Evolutionary conservation across 35 echinoderm and acorn worm genomes (phyloP), one percentile per base, ranked within the genome.

Genomic region (Heliocidaris tuberculata): DNA sequence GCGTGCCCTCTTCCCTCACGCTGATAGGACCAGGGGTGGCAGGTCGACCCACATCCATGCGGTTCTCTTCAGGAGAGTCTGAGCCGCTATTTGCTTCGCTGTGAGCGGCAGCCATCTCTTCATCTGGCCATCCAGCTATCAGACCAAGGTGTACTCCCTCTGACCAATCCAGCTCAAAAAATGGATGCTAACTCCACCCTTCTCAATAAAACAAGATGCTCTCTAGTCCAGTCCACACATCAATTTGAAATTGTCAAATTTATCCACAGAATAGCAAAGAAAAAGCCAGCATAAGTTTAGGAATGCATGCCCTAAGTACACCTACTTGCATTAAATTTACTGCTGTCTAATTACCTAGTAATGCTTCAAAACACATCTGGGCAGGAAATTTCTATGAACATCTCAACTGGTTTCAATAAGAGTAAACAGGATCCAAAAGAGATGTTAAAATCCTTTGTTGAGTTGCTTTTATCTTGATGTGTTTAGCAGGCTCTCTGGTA

Each of bases 1-100:
- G 95, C 93, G 90, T 95, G 17, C 96, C 95, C 85, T 97, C 97
- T 48, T 93, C 91, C 48, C 91, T 32, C 48, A 31, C 50, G 50
- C 50, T 93, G 48, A 93, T 93, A 15, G 91, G 91, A n/a, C 91
- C 32, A 31, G 91, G 91, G 17, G 91, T 93, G 31, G 91, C 91
- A 13, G 91, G 91, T 5, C 91, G 91, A 59, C 91, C 50, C n/a
- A 93, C 48, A 9, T 93, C 91, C 91, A 93, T 93, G 29, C 91
- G 47, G 32, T 59, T 93, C 91, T 93, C 91, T 49, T 93, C 91
- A 10, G 91, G 91, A 93, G 91, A 93, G 30, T 93, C 91, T 31
- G 91, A 54, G 47, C 47, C 91, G 27, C 91, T 93, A 29, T 59
- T 93, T 48, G 48, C 47, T 59, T 49, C 91, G 30, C 91, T 93